Evolutionary conservation across 2,797 vertebrate species (phyloP), one percentile per base, ranked within the genome.

Genomic region (Apodemus agrarius): DNA sequence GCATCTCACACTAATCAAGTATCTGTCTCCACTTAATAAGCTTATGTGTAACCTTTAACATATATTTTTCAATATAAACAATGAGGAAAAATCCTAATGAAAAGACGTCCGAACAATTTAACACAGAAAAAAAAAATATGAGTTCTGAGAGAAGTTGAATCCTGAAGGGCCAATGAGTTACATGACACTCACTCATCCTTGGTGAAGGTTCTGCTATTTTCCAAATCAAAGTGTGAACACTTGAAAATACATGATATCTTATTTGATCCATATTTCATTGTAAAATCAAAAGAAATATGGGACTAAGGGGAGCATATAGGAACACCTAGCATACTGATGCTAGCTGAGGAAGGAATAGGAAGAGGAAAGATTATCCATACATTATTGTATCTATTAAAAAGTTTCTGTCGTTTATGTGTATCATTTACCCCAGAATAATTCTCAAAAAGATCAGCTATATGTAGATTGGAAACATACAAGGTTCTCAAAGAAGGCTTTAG

Each of bases 361-460:
- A 72, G 5, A 2, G 2, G 9, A 1, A 6, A 1, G 1, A 6
- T 6, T 37, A 10, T 40, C 34, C n/a, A 69, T 13, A 65, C 0
- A 49, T 0, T 7, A 13, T 80, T 40, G 6, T 86, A 6, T 89
- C 14, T 21, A 54, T 40, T 46, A 76, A 89, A 89, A 26, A 7
- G 11, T 2, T 13, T 8, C 26, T 31, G 14, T 19, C 67, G 2
- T n/a, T 6, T 10, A 4, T 34, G 5, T 21, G 2, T 76, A 37
- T 2, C 34, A 83, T 74, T 93, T 34, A 26, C 61, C 90, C 89
- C 65, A 63, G 83, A 34, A 34, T 17, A 90, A 54, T 61, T 52
- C 31, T 90, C 43, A 24, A 29, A 21, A 59, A 85, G 2, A 0
- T 17, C 1, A 7, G n/a, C 7, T 46, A 8, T 46, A 46, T 59